Base-by-base conservation (phyloP, 1,140 invertebrate species). In the Drosophila quadrilineata region DNA sequence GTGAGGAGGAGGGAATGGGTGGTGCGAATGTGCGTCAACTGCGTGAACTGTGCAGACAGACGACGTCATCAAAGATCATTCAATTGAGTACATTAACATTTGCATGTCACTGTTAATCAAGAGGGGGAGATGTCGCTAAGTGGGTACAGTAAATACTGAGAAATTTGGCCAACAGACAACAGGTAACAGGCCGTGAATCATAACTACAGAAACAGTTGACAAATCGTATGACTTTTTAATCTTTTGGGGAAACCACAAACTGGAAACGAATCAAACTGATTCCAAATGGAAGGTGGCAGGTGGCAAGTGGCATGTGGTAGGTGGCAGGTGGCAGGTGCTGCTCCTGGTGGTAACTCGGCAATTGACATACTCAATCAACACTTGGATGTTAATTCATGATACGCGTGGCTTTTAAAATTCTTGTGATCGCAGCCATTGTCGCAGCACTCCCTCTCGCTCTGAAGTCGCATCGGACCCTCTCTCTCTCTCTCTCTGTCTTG, bases 381-480 rank as follows among this genome's bases (percentile, higher is more conserved):
- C 45, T 26, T 36, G 62, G 56, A 70, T 84, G 77, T 67, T 84
- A 84, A 84, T 84, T 84, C 38, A 53, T 52, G 70, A 68, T 71
- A 70, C 77, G 77, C 77, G 77, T 84, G 77, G 73, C 77, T 77
- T 84, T 84, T 73, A 76, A 65, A 64, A 66, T 63, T 70, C 52
- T 29, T 63, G 54, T 67, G 73, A 54, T 65, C 41, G 41, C 41
- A 26, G 1, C 41, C 38, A 41, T 41, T 41, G 22, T 41, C 19
- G 22, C 19, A 33, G 10, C 10, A 6, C 5, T 12, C 21, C 10
- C 21, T 8, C 40, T 2, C 19, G 10, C 17, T n/a, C 16, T 3
- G n/a, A n/a, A n/a, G n/a, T n/a, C 21, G 2, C 3, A 0, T n/a
- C n/a, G n/a, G n/a, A n/a, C n/a, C n/a, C 9, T 1, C 21, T 0